Evolutionary conservation across 2,888 invertebrate species (phyloP), one percentile per base, ranked within the genome.

Genomic region (Torymus auratus): DNA sequence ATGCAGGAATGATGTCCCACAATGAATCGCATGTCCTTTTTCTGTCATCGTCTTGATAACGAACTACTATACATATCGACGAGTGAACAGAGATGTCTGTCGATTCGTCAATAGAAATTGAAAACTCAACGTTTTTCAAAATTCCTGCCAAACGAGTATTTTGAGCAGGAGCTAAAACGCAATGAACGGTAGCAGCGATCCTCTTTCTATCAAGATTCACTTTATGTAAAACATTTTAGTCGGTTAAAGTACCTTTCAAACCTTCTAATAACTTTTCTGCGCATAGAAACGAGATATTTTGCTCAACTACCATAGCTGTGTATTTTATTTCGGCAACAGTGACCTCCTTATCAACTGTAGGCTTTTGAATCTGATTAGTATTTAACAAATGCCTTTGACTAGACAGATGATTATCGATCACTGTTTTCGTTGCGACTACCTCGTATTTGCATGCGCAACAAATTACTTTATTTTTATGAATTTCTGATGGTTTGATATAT

Each of bases 51-150:
- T 65, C 65, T 2, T 2, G 2, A 50, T 50, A 65, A 2, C 15
- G 41, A 5, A 67, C 67, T 2, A 67, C 13, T 11, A 67, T 52
- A 3, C 67, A 67, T 67, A 20, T 20, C 17, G 67, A 67, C 4
- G 67, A 52, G 17, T 20, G 53, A 0, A 52, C 20, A 2, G 67
- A 67, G 2, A 52, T 67, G 15, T 67, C 67, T 17, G 53, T 67
- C 12, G 67, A 67, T 67, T 67, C 67, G 52, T 67, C 67, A 2
- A 67, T 53, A 14, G 52, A 67, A 15, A 67, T 17, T 4, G 67
- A 14, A 67, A 52, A 67, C 3, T 67, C 7, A 52, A 17, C 52
- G 0, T 52, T 50, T 15, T 20, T n/a, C 17, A 67, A 20, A 12
- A 67, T 67, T 4, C 17, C 17, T 11, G 0, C 17, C 50, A 67